These are phyloP conservation scores for Ptychochromis oligacanthus DNA, from an alignment of 2,113 vertebrate species.

Conservation along the genomic window DNA sequence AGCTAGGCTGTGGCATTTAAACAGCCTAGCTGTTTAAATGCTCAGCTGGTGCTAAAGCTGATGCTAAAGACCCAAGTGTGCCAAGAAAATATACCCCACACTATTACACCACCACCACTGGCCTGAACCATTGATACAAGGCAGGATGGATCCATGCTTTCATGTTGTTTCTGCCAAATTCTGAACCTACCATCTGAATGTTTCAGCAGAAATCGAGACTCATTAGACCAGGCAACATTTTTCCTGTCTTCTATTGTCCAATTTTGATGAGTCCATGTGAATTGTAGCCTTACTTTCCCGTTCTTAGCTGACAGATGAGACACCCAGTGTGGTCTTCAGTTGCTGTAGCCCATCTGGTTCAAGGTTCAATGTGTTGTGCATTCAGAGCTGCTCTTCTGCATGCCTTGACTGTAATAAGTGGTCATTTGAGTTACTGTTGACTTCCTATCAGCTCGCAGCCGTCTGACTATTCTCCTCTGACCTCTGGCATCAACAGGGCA, in stretches of 20 bases:
- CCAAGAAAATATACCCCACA: neutral
- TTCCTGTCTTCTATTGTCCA: neutral
- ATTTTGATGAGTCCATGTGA: neutral
- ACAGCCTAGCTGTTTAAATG: too few relatives aligned
- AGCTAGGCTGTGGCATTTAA: rapidly evolving
- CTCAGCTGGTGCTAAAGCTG: neutral
- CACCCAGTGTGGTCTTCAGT: neutral
- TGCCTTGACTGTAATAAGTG: too few relatives aligned
- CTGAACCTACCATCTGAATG: neutral
- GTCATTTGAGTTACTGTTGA: neutral
- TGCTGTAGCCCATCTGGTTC: neutral
- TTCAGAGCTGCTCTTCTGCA: neutral
- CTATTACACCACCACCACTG: too few relatives aligned
- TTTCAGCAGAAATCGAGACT: neutral
- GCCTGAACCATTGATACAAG: neutral
- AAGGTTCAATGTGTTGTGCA: neutral
- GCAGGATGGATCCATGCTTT: neutral
- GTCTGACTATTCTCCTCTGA: neutral
- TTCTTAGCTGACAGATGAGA: neutral
- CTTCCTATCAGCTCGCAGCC: too few relatives aligned
- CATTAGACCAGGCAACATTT: neutral
- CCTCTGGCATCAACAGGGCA: neutral
- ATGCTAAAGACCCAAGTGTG: neutral
- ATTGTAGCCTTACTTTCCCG: neutral
- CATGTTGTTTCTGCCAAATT: neutral